phyloP scores from a whole-genome alignment of 2,797 vertebrate genomes.

The Galagoides demidoff region DNA sequence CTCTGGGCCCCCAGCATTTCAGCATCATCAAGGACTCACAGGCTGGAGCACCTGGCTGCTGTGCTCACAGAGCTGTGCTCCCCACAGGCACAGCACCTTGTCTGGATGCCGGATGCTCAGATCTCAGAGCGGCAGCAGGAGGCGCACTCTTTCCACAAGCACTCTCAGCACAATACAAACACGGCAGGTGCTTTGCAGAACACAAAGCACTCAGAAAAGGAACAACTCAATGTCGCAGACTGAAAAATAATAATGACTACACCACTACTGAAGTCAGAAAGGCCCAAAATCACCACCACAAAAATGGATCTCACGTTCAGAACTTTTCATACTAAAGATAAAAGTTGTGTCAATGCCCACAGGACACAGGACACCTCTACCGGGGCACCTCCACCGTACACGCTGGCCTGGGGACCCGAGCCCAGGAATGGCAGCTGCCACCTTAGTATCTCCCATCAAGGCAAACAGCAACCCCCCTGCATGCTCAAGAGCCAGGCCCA shows the following conservation, averaged over 20 bases:
- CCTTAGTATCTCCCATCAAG: accelerated
- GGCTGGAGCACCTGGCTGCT: too few relatives aligned
- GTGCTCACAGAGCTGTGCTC: too few relatives aligned
- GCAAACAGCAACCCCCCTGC: accelerated
- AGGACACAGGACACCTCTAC: neutral
- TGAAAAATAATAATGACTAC: accelerated
- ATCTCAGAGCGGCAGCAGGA: too few relatives aligned
- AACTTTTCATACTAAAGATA: neutral
- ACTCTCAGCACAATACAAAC: accelerated
- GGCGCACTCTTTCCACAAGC: accelerated
- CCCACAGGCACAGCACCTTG: accelerated
- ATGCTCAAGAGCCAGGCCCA: accelerated
- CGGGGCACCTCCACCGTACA: too few relatives aligned
- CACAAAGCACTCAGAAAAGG: accelerated
- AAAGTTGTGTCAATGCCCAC: accelerated
- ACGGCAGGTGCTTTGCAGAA: accelerated
- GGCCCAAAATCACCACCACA: accelerated
- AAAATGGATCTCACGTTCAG: accelerated
- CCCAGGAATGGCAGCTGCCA: accelerated
- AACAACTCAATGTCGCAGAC: accelerated
- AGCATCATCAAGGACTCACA: neutral
- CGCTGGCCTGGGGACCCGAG: accelerated
- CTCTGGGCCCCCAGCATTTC: neutral
- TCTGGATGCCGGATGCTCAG: neutral
- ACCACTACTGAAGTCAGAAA: neutral